phyloP scores from a whole-genome alignment of 2,797 vertebrate species.

The Iguana delicatissima region DNA sequence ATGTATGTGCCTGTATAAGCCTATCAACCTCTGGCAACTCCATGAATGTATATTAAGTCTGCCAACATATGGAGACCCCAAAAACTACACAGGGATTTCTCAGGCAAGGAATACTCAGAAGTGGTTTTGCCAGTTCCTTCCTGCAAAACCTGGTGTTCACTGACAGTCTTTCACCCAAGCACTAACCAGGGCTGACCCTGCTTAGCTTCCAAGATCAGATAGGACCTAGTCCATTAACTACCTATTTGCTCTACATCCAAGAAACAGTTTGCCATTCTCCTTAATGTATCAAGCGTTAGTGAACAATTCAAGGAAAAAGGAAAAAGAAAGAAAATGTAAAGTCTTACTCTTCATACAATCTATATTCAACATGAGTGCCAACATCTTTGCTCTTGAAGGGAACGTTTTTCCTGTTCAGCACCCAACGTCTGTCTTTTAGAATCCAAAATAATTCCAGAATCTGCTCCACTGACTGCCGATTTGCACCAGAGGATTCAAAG shows the following conservation, averaged over 20 bases:
- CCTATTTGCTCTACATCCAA: not conserved
- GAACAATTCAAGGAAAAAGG: constrained; percentile 9
- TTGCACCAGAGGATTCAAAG: constrained; percentile 2
- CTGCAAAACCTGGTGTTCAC: no score
- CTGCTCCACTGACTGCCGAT: constrained; percentile 17
- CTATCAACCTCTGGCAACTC: no score
- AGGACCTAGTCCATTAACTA: not conserved
- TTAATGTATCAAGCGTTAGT: not conserved
- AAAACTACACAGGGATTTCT: no score
- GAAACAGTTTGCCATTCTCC: not conserved
- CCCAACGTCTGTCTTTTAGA: constrained; percentile 17
- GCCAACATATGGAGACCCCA: no score
- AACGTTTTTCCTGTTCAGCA: constrained; percentile 6
- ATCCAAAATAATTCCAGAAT: constrained; percentile 3
- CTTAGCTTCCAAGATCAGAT: no score
- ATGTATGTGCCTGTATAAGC: no score
- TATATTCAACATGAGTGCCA: not conserved
- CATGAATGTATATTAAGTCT: no score
- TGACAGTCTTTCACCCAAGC: no score
- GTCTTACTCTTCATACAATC: not conserved
- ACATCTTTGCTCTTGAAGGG: not conserved
- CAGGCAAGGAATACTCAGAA: no score
- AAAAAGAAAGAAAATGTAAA: constrained; percentile 21
- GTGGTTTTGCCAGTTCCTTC: no score
- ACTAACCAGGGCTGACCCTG: no score